Base-by-base conservation (phyloP, 2,797 vertebrate genomes). In the Momotus momota region DNA sequence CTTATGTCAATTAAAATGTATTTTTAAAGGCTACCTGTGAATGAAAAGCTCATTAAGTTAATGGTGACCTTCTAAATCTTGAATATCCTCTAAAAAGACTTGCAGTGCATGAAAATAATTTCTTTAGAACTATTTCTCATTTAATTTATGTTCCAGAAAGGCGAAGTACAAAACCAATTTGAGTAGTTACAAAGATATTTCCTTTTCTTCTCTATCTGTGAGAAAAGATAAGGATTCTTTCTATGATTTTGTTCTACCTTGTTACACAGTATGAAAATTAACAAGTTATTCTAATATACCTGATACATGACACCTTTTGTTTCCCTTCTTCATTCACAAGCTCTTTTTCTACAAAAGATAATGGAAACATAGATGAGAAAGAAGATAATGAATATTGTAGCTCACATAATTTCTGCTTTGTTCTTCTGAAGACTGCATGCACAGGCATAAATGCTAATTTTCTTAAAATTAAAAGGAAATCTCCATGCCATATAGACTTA, bases 1-100 rank as follows among this genome's bases (percentile, higher is more conserved):
- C 66, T 90, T 62, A 54, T 61, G 70, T 79, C 65, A 71, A 54
- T 94, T 86, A 93, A 95, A 93, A 91, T 29, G 64, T 91, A 45
- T 54, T 96, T 97, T 94, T 96, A 95, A 97, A 96, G 84, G 52
- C 65, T 93, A 81, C 23, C 46, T 96, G 54, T 90, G 73, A 95
- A 75, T 85, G 91, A 93, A 93, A 96, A 96, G 26, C 72, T 95
- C 77, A 51, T 95, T 96, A 95, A 88, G 21, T 96, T 96, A 55
- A 49, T 83, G 88, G 57, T 81, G 73, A 84, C 80, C 86, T 90
- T 95, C 72, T 86, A 74, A 81, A 93, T 85, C 64, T 61, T 73
- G 88, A 96, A 86, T 12, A 90, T 45, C 54, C 81, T 83, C 86
- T 93, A 80, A 84, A 91, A 95, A 95, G 33, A 82, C 82, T 96